Evolutionary conservation across 2,797 vertebrate species (phyloP).

Genomic region (Anableps anableps): DNA sequence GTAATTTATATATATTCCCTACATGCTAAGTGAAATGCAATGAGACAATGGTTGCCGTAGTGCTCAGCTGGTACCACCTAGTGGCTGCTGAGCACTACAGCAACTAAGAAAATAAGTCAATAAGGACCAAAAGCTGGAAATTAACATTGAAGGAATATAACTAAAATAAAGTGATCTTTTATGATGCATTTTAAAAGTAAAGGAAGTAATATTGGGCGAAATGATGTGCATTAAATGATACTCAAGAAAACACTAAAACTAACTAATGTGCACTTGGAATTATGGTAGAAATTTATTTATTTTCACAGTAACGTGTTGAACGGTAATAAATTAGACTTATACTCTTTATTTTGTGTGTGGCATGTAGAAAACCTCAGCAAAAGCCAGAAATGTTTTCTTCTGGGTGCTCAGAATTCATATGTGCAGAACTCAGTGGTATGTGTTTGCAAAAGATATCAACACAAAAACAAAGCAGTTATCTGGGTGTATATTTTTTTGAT

Average conservation of each 20-base stretch:
- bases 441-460: not conserved
- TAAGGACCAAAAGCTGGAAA: not conserved
- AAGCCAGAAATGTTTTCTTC: not conserved
- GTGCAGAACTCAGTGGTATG: not conserved
- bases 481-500: not conserved
- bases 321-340: no score
- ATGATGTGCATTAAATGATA: not conserved
- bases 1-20: no score
- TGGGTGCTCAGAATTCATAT: not conserved
- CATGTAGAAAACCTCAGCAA: not conserved
- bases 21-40: not conserved
- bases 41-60: not conserved
- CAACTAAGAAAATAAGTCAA: not conserved
- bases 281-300: no score
- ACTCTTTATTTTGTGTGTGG: no score
- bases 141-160: not conserved
- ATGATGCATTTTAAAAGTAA: not conserved
- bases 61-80: not conserved
- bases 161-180: not conserved
- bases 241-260: not conserved
- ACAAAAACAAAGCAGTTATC: not conserved
- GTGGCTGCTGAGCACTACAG: not conserved
- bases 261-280: no score
- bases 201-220: not conserved
- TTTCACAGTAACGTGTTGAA: no score